Percentiles rank a stretch among this genome's conserved stretches.
phyloP scores from a whole-genome alignment of 2,113 vertebrate genomes.

The Trachemys scripta region DNA sequence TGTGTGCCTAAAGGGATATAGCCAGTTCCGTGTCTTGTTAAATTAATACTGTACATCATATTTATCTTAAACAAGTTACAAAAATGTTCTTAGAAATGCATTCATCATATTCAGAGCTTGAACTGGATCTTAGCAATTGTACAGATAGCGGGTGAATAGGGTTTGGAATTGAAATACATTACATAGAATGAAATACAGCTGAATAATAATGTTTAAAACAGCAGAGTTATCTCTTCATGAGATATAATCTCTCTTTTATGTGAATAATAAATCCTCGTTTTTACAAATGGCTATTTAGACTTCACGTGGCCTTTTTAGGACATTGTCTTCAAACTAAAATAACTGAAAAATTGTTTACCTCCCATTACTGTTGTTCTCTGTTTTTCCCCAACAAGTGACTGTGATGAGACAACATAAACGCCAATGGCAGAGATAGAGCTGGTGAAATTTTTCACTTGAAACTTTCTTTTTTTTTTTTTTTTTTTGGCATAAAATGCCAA shows the following conservation, averaged over 20 bases:
- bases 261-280: conserved; percentile 13
- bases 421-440: too few relatives aligned
- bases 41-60: conserved; percentile 65
- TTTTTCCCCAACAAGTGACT: not conserved
- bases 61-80: conserved; percentile 56
- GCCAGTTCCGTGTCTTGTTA: conserved; percentile 35
- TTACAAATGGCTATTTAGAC: not conserved
- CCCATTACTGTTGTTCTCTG: not conserved
- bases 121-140: conserved; percentile 53
- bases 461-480: not conserved
- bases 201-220: not conserved
- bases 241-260: not conserved
- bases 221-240: not conserved
- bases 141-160: not conserved
- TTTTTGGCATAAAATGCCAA: not conserved
- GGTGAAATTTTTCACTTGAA: not conserved
- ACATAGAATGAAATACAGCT: not conserved
- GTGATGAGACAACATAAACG: not conserved
- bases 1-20: conserved; percentile 37
- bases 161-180: not conserved
- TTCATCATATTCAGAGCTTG: conserved; percentile 27
- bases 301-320: not conserved
- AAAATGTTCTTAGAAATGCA: conserved; percentile 50
- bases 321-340: not conserved
- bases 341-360: not conserved